phyloP scores from a whole-genome alignment of 1,140 invertebrate species.

The Pantala flavescens region DNA sequence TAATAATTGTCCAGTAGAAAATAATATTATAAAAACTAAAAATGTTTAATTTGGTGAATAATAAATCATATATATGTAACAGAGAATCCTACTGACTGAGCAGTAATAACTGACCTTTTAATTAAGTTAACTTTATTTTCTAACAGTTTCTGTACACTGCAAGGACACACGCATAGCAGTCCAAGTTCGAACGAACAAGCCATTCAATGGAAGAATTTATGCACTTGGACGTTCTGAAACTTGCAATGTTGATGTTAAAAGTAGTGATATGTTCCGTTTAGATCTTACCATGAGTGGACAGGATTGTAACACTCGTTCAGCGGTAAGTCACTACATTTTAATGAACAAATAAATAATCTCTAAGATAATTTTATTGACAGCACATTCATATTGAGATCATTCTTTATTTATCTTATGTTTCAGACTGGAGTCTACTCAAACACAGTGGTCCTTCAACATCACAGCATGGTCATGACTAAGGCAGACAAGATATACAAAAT shows the following conservation, averaged over 20 bases:
- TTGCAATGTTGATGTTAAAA: constrained; percentile 87
- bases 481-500: constrained; percentile 95
- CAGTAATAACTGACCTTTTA: too few species aligned
- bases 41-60: too few species aligned
- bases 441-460: constrained; percentile 88
- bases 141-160: constrained; percentile 78
- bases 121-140: too few species aligned
- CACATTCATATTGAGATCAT: background rate
- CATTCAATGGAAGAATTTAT: constrained; percentile 90
- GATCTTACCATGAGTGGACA: constrained; percentile 87
- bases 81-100: too few species aligned
- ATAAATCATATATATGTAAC: too few species aligned
- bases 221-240: constrained; percentile 85
- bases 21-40: too few species aligned
- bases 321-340: constrained; percentile 47
- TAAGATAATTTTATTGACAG: background rate
- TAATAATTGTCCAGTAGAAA: too few species aligned
- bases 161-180: constrained; percentile 89
- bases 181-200: constrained; percentile 82
- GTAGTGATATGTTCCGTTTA: constrained; percentile 81
- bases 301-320: constrained; percentile 86
- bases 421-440: constrained; percentile 90
- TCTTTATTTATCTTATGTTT: constrained; percentile 28
- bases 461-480: constrained; percentile 93
- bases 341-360: background rate